These are phyloP conservation scores for Halcyon smyrnensis DNA, from an alignment of 2,797 vertebrate species.

Conservation along the genomic window DNA sequence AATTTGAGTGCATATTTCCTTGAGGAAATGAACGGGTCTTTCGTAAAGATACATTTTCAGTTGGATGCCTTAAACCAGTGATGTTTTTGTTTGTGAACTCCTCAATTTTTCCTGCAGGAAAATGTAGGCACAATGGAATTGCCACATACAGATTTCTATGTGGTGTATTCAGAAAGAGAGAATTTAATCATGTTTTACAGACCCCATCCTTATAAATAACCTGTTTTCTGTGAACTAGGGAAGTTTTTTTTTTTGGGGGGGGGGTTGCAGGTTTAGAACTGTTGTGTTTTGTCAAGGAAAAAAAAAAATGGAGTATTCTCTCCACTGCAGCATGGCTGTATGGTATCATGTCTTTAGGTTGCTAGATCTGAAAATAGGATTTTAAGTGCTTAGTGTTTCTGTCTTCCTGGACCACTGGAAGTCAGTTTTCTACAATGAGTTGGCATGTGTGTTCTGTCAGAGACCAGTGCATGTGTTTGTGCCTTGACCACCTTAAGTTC, in stretches of 20 bases:
- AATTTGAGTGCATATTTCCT: background rate
- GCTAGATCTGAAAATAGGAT: background rate
- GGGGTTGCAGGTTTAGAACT: background rate
- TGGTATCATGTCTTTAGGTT: background rate
- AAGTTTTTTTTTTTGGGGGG: background rate
- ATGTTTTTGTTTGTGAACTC: background rate
- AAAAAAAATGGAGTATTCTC: background rate
- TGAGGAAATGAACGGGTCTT: background rate
- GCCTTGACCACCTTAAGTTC: background rate
- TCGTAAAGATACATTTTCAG: background rate
- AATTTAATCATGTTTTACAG: background rate
- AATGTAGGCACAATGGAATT: background rate
- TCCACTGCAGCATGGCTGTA: background rate
- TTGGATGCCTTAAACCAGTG: background rate
- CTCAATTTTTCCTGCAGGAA: background rate
- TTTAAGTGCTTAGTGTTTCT: background rate
- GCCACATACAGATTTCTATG: fast-evolving
- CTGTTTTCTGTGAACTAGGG: background rate
- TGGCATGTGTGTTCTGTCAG: background rate
- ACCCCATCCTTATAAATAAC: background rate
- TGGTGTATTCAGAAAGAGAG: background rate
- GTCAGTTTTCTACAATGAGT: background rate
- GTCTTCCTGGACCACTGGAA: background rate
- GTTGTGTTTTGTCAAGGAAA: background rate
- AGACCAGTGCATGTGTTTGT: background rate